Conservation (phyloP, 2,113 vertebrate genomes). For the Collichthys lucidus region DNA sequence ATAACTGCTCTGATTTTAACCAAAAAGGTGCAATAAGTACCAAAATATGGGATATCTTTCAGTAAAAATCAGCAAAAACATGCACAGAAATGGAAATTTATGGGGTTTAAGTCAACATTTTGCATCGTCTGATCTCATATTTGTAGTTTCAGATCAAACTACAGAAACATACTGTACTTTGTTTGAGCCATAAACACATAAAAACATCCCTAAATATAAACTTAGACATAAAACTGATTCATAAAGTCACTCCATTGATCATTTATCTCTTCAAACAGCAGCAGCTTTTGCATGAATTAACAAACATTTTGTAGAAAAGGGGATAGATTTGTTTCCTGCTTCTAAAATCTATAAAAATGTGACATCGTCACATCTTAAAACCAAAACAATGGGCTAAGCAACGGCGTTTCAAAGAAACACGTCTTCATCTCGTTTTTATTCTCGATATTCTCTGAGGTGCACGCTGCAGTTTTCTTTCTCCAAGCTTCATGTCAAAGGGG, state of each 20-base stretch:
- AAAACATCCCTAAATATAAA: not conserved
- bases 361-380: not conserved
- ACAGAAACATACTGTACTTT: no score
- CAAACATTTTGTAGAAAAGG: not conserved
- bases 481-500: not conserved
- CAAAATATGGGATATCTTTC: not conserved
- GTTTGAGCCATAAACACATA: not conserved
- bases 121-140: no score
- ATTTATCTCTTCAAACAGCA: not conserved
- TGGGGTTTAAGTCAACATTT: not conserved
- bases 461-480: not conserved
- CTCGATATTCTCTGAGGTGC: not conserved
- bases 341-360: constrained; percentile 3
- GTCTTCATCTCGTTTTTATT: not conserved
- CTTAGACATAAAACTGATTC: not conserved
- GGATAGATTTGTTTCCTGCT: constrained; percentile 2
- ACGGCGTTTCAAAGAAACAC: not conserved
- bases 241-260: not conserved
- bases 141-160: not conserved
- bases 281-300: not conserved
- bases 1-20: no score
- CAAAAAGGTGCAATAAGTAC: not conserved
- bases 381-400: not conserved
- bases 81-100: no score
- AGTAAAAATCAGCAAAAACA: no score